These are phyloP conservation scores for Drosophila saltans DNA, from an alignment of 1,140 invertebrate genomes.

Conservation along the genomic window DNA sequence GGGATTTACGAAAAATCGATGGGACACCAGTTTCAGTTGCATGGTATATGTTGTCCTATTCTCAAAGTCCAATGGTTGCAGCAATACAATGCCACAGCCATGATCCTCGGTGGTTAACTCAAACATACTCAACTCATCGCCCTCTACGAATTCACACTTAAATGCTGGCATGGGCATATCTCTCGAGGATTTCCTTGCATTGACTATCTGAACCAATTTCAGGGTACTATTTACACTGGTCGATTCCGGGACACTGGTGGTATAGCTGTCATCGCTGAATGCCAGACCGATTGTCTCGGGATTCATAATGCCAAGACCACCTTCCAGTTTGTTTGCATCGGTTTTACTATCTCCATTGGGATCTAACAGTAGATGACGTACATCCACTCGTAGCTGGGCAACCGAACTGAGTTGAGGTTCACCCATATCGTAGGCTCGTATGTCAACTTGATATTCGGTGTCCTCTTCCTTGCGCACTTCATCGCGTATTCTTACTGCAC, in stretches of 20 bases:
- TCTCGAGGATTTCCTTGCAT: conserved; percentile 65
- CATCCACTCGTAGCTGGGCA: conserved; percentile 91
- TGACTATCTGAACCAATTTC: conserved; percentile 81
- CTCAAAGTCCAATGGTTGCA: conserved; percentile 90
- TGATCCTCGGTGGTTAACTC: conserved; percentile 89
- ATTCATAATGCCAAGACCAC: conserved; percentile 67
- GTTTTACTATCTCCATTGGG: conserved; percentile 69
- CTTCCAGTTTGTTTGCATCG: conserved; percentile 48
- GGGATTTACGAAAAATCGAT: conserved; percentile 90
- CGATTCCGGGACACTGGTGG: conserved; percentile 90
- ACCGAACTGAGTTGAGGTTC: conserved; percentile 92
- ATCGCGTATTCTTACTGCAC: conserved; percentile 90
- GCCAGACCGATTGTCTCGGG: conserved; percentile 89
- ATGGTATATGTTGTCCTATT: conserved; percentile 88
- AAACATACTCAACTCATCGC: conserved; percentile 90
- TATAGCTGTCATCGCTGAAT: conserved; percentile 93
- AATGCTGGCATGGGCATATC: conserved; percentile 56
- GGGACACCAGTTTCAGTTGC: conserved; percentile 90
- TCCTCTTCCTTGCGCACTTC: conserved; percentile 92
- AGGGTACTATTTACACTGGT: conserved; percentile 71
- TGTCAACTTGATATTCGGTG: conserved; percentile 93
- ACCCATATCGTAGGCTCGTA: conserved; percentile 93
- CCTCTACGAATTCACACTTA: conserved; percentile 88
- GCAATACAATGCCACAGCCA: conserved; percentile 90
- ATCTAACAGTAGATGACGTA: conserved; percentile 89